Percentiles rank a stretch among this genome's conserved stretches.
These are phyloP conservation scores for Tretioscincus oriximinensis DNA, from an alignment of 2,113 vertebrate species.

Conservation along the genomic window DNA sequence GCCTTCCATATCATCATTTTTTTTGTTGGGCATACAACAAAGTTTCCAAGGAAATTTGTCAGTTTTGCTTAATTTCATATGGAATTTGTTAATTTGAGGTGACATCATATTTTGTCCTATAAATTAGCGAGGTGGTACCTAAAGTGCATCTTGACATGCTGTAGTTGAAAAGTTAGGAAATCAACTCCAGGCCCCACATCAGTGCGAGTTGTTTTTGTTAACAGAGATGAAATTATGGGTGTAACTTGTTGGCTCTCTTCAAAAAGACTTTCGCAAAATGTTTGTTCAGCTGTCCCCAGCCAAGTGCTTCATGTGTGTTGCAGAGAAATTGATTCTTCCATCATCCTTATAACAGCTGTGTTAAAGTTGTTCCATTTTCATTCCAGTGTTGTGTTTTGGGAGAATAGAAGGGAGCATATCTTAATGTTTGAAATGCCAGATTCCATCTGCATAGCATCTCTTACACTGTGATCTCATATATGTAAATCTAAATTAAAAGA, in stretches of 20 bases:
- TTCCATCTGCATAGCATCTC: constrained; percentile 20
- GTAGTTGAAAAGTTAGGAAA: constrained; percentile 68
- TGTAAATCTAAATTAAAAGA: constrained; percentile 1
- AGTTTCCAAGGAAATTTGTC: constrained; percentile 57
- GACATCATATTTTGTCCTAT: constrained; percentile 55
- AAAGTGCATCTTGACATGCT: constrained; percentile 63
- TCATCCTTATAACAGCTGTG: constrained; percentile 68
- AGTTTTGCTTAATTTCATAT: constrained; percentile 68
- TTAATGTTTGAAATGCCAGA: constrained; percentile 20
- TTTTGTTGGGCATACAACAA: constrained; percentile 66
- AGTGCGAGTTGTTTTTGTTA: constrained; percentile 81
- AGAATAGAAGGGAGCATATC: constrained; percentile 10
- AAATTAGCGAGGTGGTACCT: constrained; percentile 68
- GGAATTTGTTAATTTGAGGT: constrained; percentile 66
- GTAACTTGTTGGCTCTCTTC: constrained; percentile 81
- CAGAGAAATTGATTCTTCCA: constrained; percentile 76
- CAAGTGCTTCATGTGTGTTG: constrained; percentile 75
- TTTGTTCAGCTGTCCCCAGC: constrained; percentile 83
- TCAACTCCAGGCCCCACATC: constrained; percentile 65
- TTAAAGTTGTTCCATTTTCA: constrained; percentile 67
- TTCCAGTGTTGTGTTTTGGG: constrained; percentile 35
- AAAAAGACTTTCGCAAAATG: constrained; percentile 78
- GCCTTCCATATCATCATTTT: constrained; percentile 71
- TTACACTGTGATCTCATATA: background rate
- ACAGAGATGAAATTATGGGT: constrained; percentile 85